Evolutionary conservation across 2,888 invertebrate genomes (phyloP), one percentile per base, ranked within the genome.

Genomic region (Aelia acuminata): DNA sequence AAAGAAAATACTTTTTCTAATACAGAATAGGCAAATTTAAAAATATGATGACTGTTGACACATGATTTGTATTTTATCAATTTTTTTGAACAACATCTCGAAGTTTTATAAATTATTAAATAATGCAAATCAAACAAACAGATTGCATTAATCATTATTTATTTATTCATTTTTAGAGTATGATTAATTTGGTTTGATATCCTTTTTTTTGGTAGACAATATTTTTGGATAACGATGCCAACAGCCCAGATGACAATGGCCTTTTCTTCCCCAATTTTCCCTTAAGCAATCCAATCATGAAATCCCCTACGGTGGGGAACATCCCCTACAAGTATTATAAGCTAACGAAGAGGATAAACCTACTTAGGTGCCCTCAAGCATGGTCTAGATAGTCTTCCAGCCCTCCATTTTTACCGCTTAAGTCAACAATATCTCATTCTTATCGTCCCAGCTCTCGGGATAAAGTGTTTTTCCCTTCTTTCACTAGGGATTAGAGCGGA

Each of bases 321-420:
- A 39, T 31, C 11, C 20, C 39, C 35, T 75, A 39, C 43, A 22
- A 80, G 43, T 80, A 80, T 80, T 80, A 80, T 43, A n/a, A 47
- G 80, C 80, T 39, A 80, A 80, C 43, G 63, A 70, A 70, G 43
- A 47, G 80, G 80, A 80, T 80, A 80, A 43, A 43, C n/a, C 80
- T 43, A 80, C 43, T 80, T 70, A 70, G 63, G 35, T 31, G 35
- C 35, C 63, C 63, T 35, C 31, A 35, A 70, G 31, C 63, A 70
- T 70, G 63, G 31, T 70, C 63, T 70, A 70, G 31, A 31, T 31
- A 35, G 31, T 70, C 4, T 70, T 35, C 26, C 57, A 13, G 4
- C 26, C 57, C 26, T 15, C 63, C 63, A 70, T 70, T 18, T 70
- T 70, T 70, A 70, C 63, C 63, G 31, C 35, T 20, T 35, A 35